Evolutionary conservation across 2,888 invertebrate species (phyloP), one percentile per base, ranked within the genome.

Genomic region (Chirona hameri): DNA sequence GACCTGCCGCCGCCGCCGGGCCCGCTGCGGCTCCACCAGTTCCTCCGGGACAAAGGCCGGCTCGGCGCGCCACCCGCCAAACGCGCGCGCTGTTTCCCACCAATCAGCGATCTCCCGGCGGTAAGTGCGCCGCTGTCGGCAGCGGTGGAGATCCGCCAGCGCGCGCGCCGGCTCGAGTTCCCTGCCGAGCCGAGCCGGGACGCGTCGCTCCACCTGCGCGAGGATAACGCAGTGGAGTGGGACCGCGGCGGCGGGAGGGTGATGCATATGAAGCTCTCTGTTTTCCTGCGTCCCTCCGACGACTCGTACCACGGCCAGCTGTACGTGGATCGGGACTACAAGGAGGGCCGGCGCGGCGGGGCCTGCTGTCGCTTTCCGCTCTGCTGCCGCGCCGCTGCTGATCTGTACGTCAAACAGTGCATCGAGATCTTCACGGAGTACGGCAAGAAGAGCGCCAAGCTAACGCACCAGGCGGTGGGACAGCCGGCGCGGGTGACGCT

Each of bases 391-490:
- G 65, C 79, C 31, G 82, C 52, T 21, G 81, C 65, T 27, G 69
- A 72, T 82, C 88, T 88, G 83, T 89, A 89, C 85, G 86, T 89
- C 46, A 86, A 88, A 27, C 89, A 89, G 87, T 89, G 89, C 84
- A 87, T 87, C 65, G 89, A 89, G 85, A 88, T 89, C 52, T 88
- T 89, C 84, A 89, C 89, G 9, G 89, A 89, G 84, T 88, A 89
- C 83, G 89, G 89, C 21, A 86, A 88, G n/a, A 86, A 88, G 83
- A 86, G 87, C 83, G 89, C 89, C 29, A 89, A 88, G 86, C 88
- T 89, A 69, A 89, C 88, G 5, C 87, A 87, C 83, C 81, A 85
- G 84, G 85, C 87, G 72, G 87, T 88, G 1, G 88, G 88, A 18
- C 87, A 88, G 82, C 84, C 86, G 15, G 87, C 88, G 4, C 85